Conservation (phyloP, 1,140 invertebrate species). For the Parapsyche elsis region DNA sequence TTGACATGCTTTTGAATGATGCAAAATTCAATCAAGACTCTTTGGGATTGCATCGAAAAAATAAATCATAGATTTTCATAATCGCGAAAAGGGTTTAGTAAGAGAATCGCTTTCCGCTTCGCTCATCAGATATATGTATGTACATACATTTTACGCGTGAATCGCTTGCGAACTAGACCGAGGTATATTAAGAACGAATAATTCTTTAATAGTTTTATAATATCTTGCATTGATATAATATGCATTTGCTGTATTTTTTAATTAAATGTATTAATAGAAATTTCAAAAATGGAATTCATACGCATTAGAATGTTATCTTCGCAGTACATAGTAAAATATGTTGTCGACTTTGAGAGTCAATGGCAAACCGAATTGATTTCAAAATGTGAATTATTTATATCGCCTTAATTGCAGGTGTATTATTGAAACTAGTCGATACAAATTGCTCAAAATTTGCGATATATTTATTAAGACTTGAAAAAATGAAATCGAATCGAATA, state of each 20-base stretch:
- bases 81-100: not conserved
- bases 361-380: not conserved
- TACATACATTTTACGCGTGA: conserved; percentile 8
- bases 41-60: too few species aligned
- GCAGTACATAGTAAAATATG: too few species aligned
- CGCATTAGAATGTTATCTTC: too few species aligned
- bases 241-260: too few species aligned
- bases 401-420: conserved; percentile 1
- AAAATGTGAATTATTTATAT: conserved; percentile 8
- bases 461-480: not conserved
- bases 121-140: not conserved
- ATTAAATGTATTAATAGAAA: too few species aligned
- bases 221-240: too few species aligned
- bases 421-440: not conserved
- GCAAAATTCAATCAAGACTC: not conserved
- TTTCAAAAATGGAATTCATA: too few species aligned
- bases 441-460: not conserved
- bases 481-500: not conserved
- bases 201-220: too few species aligned
- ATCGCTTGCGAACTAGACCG: conserved; percentile 15
- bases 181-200: not conserved
- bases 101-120: not conserved
- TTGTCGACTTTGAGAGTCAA: conserved; percentile 12
- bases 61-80: not conserved
- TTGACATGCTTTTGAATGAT: too few species aligned